Conservation (phyloP, 2,888 invertebrate species). For the Camptogramma bilineatum region DNA sequence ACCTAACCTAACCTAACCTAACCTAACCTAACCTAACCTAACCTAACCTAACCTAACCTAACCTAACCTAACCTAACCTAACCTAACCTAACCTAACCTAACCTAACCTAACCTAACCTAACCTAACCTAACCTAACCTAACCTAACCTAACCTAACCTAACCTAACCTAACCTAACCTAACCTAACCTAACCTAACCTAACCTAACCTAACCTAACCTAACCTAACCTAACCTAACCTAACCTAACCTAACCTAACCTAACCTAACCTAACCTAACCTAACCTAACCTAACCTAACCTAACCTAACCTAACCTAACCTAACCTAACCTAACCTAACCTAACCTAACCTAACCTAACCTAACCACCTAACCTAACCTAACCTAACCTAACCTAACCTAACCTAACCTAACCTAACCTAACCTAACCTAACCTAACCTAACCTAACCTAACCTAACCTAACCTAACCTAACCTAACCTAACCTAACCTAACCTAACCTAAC, state of each 20-base stretch:
- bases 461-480: slow-evolving; percentile 43
- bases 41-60: too few relatives aligned
- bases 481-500: slow-evolving; percentile 16
- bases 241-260: slow-evolving; percentile 47
- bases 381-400: slow-evolving; percentile 34
- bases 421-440: slow-evolving; percentile 34
- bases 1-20: slow-evolving; percentile 36
- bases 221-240: slow-evolving; percentile 48
- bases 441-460: slow-evolving; percentile 36
- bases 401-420: slow-evolving; percentile 20
- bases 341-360: slow-evolving; percentile 44
- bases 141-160: slow-evolving; percentile 44
- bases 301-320: slow-evolving; percentile 48
- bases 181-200: slow-evolving; percentile 49
- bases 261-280: slow-evolving; percentile 47
- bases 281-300: slow-evolving; percentile 49
- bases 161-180: slow-evolving; percentile 42
- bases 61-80: slow-evolving; percentile 10
- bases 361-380: slow-evolving; percentile 26
- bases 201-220: slow-evolving; percentile 49
- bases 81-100: slow-evolving; percentile 17
- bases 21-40: slow-evolving; percentile 19
- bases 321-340: slow-evolving; percentile 41
- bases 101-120: slow-evolving; percentile 39
- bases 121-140: slow-evolving; percentile 42